phyloP scores from a whole-genome alignment of 2,888 invertebrate genomes.

The Scaptomyza cyrtandrae region DNA sequence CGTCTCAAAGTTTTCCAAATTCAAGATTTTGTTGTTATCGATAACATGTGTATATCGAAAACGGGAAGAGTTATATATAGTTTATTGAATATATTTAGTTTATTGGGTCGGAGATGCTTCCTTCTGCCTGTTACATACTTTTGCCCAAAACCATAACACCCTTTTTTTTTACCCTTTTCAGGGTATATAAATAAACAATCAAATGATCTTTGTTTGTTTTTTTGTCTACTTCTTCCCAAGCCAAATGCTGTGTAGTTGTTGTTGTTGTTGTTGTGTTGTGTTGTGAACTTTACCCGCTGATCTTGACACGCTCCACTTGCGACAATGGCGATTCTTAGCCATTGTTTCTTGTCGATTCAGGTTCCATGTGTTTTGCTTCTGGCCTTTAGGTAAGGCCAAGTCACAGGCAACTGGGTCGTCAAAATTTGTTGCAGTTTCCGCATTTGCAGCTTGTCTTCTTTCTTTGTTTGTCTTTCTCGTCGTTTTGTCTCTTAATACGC shows the following conservation, averaged over 20 bases:
- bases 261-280: constrained; percentile 3
- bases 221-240: not conserved
- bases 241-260: not conserved
- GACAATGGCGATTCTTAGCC: constrained; percentile 26
- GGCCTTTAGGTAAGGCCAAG: not conserved
- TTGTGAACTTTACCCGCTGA: constrained; percentile 38
- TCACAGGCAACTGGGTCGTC: not conserved
- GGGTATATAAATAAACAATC: not conserved
- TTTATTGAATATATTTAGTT: too few species aligned
- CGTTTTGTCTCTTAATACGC: constrained; percentile 17
- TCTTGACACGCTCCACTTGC: constrained; percentile 47
- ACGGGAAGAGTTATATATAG: too few species aligned
- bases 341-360: constrained; percentile 8
- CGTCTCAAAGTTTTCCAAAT: too few species aligned
- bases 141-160: too few species aligned
- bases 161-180: too few species aligned
- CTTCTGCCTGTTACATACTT: too few species aligned
- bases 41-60: too few species aligned
- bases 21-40: too few species aligned
- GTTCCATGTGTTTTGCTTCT: not conserved
- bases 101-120: too few species aligned
- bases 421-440: not conserved
- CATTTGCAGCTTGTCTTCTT: not conserved
- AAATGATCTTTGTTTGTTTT: constrained; percentile 5
- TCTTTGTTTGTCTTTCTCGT: too few species aligned